phyloP scores from a whole-genome alignment of 2,797 vertebrate species.

The Garrulus glandarius region DNA sequence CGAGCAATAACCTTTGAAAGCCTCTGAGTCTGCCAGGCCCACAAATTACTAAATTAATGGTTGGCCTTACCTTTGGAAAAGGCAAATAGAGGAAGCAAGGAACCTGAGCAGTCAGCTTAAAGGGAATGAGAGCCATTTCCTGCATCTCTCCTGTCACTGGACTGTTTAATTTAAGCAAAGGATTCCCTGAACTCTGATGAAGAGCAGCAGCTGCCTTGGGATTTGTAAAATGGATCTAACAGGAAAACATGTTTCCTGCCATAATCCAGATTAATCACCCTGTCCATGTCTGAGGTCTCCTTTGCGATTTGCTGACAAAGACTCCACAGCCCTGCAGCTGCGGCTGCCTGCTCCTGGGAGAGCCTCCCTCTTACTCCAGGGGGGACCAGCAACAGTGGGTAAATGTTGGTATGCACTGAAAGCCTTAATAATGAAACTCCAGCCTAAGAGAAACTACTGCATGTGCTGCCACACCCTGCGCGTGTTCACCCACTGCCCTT shows the following conservation, averaged over 20 bases:
- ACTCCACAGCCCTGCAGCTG: not conserved
- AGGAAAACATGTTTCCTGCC: not conserved
- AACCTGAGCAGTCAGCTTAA: not conserved
- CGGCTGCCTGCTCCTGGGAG: not conserved
- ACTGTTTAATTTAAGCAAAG: not conserved
- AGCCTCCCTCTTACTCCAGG: not conserved
- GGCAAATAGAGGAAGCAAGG: not conserved
- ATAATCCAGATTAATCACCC: not conserved
- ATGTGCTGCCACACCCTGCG: not conserved
- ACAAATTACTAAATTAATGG: not conserved
- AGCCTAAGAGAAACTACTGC: not conserved
- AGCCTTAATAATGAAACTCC: not conserved
- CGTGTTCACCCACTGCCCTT: rapidly evolving
- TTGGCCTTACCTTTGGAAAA: not conserved
- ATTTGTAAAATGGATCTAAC: not conserved
- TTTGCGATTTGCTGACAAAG: not conserved
- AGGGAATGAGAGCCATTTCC: not conserved
- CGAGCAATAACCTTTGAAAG: conserved; percentile 31
- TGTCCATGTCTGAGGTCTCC: not conserved
- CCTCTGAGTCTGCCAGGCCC: not conserved
- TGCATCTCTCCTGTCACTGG: not conserved
- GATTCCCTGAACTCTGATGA: not conserved
- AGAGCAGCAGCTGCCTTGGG: not conserved
- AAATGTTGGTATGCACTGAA: not conserved
- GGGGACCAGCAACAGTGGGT: not conserved